Percentiles rank a stretch among this genome's conserved stretches.
These are phyloP conservation scores for Chymomyza procnemis DNA, from an alignment of 2,888 invertebrate species.

Conservation along the genomic window DNA sequence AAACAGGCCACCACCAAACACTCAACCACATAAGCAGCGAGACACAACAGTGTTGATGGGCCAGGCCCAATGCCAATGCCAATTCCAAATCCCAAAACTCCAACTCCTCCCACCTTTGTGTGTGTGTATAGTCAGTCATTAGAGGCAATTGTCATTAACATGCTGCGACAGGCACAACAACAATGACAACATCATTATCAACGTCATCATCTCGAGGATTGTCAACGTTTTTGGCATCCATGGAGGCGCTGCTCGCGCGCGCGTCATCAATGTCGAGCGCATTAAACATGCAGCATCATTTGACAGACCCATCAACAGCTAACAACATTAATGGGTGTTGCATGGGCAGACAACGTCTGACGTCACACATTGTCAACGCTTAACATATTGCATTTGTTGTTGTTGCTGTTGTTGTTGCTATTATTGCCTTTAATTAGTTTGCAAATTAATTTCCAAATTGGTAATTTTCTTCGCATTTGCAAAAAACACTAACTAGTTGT, in stretches of 20 bases:
- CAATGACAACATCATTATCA: constrained; percentile 62
- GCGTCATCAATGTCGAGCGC: constrained; percentile 54
- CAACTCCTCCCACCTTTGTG: not conserved
- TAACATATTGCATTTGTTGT: not conserved
- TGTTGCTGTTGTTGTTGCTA: constrained; percentile 17
- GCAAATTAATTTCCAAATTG: constrained; percentile 74
- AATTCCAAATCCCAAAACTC: too few relatives aligned
- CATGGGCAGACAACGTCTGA: constrained; percentile 20
- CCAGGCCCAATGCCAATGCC: too few relatives aligned
- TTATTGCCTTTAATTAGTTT: constrained; percentile 67
- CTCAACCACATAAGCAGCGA: constrained; percentile 12
- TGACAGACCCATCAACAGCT: constrained; percentile 67
- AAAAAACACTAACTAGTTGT: constrained; percentile 11
- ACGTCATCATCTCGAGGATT: constrained; percentile 38
- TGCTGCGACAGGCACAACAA: constrained; percentile 52
- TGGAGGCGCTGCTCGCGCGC: not conserved
- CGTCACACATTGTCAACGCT: not conserved
- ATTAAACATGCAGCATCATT: constrained; percentile 70
- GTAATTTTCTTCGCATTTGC: constrained; percentile 65
- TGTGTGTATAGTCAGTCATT: constrained; percentile 70
- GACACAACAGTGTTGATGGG: too few relatives aligned
- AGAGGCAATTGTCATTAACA: constrained; percentile 69
- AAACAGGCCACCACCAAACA: constrained; percentile 30
- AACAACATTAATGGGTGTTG: constrained; percentile 64
- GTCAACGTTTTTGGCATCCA: constrained; percentile 8